These are phyloP conservation scores for Micronycteris hirsuta DNA, from an alignment of 2,113 vertebrate genomes.

Conservation along the genomic window DNA sequence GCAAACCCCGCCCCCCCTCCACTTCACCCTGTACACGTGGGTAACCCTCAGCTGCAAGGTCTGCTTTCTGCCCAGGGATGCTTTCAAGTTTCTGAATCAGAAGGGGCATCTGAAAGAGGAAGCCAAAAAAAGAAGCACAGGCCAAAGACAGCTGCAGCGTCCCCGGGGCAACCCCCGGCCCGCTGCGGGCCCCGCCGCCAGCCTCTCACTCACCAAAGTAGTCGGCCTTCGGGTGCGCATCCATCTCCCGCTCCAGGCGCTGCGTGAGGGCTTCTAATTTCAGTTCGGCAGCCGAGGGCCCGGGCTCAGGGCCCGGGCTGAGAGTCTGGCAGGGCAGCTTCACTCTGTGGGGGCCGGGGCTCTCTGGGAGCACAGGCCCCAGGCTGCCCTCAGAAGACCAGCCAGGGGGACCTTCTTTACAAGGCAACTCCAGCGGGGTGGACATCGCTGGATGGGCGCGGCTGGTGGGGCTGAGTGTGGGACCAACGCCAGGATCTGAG, in stretches of 20 bases:
- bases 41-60: not conserved
- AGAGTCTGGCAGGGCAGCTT: constrained; percentile 86
- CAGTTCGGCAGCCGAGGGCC: constrained; percentile 86
- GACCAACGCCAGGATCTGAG: not conserved
- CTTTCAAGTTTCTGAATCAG: constrained; percentile 56
- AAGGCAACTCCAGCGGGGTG: constrained; percentile 42
- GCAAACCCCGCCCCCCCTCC: not conserved
- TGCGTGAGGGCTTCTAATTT: constrained; percentile 94
- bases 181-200: not conserved
- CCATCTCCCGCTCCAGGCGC: constrained; percentile 94
- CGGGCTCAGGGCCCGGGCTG: constrained; percentile 78
- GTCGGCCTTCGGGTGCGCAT: constrained; percentile 90
- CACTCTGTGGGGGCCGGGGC: constrained; percentile 72
- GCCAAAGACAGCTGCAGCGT: not conserved
- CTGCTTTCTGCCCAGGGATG: constrained; percentile 4
- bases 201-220: constrained; percentile 91
- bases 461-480: constrained; percentile 38
- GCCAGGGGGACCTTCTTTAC: constrained; percentile 26
- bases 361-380: constrained; percentile 66
- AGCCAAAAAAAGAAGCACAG: not conserved
- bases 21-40: not conserved
- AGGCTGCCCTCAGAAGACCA: constrained; percentile 34
- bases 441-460: constrained; percentile 12
- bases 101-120: constrained; percentile 30
- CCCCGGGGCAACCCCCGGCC: not conserved